Evolutionary conservation across 2,888 invertebrate species (phyloP), one percentile per base, ranked within the genome.

Genomic region (Orthosia gracilis): DNA sequence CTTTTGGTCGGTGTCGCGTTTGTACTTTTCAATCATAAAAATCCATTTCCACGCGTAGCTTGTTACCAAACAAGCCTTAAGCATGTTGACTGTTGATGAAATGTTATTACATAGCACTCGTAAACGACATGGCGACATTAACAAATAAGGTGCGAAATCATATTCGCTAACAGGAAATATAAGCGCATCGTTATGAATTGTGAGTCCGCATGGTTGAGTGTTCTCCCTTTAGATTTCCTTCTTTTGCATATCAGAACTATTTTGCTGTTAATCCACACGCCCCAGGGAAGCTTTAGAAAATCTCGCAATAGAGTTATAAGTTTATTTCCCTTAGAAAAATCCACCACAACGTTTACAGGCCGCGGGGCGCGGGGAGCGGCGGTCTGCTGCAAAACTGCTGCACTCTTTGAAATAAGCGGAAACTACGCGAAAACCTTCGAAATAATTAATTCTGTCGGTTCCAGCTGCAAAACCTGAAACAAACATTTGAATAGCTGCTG

Each of bases 251-350:
- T 63, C 49, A 50, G 13, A 80, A 76, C 70, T 69, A 84, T 71
- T 76, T 79, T 61, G 52, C 59, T 62, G 31, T 63, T 64, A 71
- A 68, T 59, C 50, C 67, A 55, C 58, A 52, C 26, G 23, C 65
- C 21, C 62, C 23, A 26, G 47, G 21, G 55, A 62, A 13, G 52
- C 61, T 72, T 80, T 52, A 71, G 55, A 73, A 78, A 73, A 73
- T 49, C 66, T 82, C 49, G 66, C 61, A 69, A 84, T 82, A 73
- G 58, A 82, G 73, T 76, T 78, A 78, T 63, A 66, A 73, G 59
- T 73, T 83, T 73, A 73, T 72, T 82, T 76, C 59, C 64, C 45
- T 78, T 84, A 76, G 47, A 73, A 75, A 79, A 78, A 65, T 52
- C 66, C 45, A 23, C 69, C 59, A 55, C 57, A 58, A 57, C 61